phyloP scores from a whole-genome alignment of 2,797 vertebrate species.

The Neostethus bicornis region DNA sequence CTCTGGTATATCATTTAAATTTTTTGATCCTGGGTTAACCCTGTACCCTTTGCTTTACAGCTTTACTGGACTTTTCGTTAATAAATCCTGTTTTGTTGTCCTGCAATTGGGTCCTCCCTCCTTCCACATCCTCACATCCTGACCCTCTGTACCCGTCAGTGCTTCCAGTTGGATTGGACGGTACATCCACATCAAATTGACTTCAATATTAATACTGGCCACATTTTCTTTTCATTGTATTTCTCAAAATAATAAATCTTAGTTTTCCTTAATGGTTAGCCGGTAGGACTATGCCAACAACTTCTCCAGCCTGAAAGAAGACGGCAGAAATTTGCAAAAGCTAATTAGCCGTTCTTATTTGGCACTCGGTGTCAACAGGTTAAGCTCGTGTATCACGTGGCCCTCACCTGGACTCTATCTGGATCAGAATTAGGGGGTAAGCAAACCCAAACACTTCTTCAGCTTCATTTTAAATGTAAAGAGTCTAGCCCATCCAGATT shows the following conservation, averaged over 20 bases:
- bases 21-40: no score
- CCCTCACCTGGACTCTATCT: slow-evolving; percentile 11
- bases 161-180: no score
- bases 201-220: no score
- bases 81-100: no score
- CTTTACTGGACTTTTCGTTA: no score
- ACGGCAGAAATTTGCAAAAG: slow-evolving; percentile 55
- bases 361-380: slow-evolving; percentile 51
- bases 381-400: slow-evolving; percentile 53
- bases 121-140: no score
- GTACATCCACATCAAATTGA: no score
- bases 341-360: slow-evolving; percentile 60
- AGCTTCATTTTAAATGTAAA: slow-evolving; percentile 13
- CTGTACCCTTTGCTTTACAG: no score
- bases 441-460: slow-evolving; percentile 27
- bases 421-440: slow-evolving; percentile 15
- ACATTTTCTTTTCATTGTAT: no score
- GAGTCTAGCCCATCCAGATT: neutral
- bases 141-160: no score
- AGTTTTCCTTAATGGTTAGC: slow-evolving; percentile 2
- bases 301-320: slow-evolving; percentile 34
- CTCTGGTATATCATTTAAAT: no score
- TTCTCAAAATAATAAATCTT: slow-evolving; percentile 1
- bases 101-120: no score
- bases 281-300: slow-evolving; percentile 7